These are phyloP conservation scores for Sipunculus nudus DNA, from an alignment of 2,888 invertebrate genomes.

Conservation along the genomic window DNA sequence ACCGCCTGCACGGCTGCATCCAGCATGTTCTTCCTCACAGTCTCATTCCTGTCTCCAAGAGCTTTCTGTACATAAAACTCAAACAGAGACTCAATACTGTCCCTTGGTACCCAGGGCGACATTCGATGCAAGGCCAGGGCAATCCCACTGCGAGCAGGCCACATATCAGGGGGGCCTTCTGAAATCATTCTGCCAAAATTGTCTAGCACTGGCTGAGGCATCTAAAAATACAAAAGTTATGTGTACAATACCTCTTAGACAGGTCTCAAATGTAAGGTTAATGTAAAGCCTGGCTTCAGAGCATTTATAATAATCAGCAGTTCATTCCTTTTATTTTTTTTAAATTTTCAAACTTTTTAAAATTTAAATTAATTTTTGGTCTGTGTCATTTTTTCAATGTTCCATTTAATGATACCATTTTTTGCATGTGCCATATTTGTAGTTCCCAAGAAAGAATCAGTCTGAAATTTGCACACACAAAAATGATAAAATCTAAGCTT, in stretches of 20 bases:
- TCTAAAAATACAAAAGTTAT: conserved; percentile 68
- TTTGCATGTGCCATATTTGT: no score
- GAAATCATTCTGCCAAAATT: conserved; percentile 87
- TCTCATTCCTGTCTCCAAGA: conserved; percentile 84
- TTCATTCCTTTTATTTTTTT: no score
- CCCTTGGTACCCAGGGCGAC: conserved; percentile 77
- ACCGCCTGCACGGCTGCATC: conserved; percentile 92
- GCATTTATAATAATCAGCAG: no score
- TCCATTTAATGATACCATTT: no score
- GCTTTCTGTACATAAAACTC: conserved; percentile 69
- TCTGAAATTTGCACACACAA: no score
- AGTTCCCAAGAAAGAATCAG: no score
- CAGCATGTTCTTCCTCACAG: conserved; percentile 89
- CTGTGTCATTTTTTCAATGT: no score
- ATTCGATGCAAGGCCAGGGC: conserved; percentile 84
- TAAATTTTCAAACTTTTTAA: no score
- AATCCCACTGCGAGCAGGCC: conserved; percentile 89
- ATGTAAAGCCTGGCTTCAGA: no score
- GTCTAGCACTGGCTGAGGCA: conserved; percentile 73
- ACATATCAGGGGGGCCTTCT: conserved; percentile 86
- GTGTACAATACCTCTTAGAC: conserved; percentile 68
- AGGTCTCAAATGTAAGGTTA: neutral
- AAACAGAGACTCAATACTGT: conserved; percentile 72
- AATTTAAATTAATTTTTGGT: no score
- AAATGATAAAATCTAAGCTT: no score